phyloP scores from a whole-genome alignment of 2,888 invertebrate genomes.

The Leptopilina drosophilae region DNA sequence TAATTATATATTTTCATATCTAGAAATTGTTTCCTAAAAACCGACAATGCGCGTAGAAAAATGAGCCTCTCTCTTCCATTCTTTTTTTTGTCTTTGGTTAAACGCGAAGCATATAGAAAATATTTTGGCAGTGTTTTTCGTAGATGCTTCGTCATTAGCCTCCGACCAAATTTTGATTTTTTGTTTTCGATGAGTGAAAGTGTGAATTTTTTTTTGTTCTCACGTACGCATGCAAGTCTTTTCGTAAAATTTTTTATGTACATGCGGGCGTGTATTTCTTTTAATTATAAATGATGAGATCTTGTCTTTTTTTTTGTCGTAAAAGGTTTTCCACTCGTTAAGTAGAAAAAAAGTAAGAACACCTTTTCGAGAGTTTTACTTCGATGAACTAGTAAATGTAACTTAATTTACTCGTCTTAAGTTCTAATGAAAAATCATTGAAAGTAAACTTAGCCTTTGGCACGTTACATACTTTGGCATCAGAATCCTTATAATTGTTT shows the following conservation, averaged over 20 bases:
- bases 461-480: conserved; percentile 62
- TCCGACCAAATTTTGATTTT: conserved; percentile 72
- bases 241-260: too few species aligned
- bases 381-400: conserved; percentile 33
- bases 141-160: conserved; percentile 74
- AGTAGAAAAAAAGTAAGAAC: too few species aligned
- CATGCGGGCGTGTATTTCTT: too few species aligned
- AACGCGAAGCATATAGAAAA: conserved; percentile 75
- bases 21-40: conserved; percentile 51
- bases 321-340: not conserved
- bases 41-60: conserved; percentile 76
- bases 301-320: not conserved
- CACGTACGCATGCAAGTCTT: too few species aligned
- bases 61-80: conserved; percentile 71
- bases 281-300: not conserved
- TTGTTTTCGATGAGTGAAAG: conserved; percentile 47
- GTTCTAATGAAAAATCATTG: conserved; percentile 50
- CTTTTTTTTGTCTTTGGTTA: conserved; percentile 66
- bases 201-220: not conserved
- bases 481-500: conserved; percentile 6
- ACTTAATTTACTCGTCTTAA: conserved; percentile 35
- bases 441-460: conserved; percentile 72
- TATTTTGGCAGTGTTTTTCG: conserved; percentile 74
- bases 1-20: conserved; percentile 36
- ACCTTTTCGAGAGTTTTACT: not conserved